Evolutionary conservation across 2,888 invertebrate genomes (phyloP).

Genomic region (Callinectes sapidus): DNA sequence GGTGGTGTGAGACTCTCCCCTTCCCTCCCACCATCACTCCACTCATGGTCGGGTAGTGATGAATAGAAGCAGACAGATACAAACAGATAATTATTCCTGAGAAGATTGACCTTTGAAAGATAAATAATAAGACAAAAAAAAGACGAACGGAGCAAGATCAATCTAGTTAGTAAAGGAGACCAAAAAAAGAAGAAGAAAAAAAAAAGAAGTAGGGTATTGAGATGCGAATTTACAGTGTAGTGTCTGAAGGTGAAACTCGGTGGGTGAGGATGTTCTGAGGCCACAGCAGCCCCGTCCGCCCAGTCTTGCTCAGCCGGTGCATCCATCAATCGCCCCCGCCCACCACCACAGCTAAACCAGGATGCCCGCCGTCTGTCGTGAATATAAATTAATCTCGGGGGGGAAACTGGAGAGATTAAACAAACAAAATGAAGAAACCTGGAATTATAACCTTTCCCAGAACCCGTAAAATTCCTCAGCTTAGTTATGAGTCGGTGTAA

Average conservation of each 20-base stretch:
- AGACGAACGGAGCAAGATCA: background rate
- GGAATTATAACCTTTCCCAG: conserved; percentile 61
- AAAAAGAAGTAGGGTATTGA: background rate
- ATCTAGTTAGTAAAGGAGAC: background rate
- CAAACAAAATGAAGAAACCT: conserved; percentile 40
- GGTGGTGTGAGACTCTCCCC: background rate
- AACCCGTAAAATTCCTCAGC: conserved; percentile 57
- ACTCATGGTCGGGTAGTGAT: background rate
- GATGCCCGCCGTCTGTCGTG: conserved; percentile 52
- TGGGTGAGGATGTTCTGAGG: background rate
- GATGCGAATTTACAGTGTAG: background rate
- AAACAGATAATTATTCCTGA: conserved; percentile 6
- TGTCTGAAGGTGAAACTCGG: background rate
- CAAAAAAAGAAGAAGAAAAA: too few relatives aligned
- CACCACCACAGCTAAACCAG: conserved; percentile 19
- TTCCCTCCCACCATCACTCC: background rate
- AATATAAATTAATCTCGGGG: conserved; percentile 60
- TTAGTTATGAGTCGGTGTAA: conserved; percentile 66
- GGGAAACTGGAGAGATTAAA: conserved; percentile 46
- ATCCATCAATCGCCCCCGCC: conserved; percentile 28
- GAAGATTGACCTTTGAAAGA: background rate
- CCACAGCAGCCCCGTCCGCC: background rate
- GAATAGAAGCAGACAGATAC: conserved; percentile 6
- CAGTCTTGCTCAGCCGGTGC: background rate
- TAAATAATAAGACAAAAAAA: background rate